Evolutionary conservation across 2,888 invertebrate genomes (phyloP), one percentile per base, ranked within the genome.

Genomic region (Agrenia bidenticulata): DNA sequence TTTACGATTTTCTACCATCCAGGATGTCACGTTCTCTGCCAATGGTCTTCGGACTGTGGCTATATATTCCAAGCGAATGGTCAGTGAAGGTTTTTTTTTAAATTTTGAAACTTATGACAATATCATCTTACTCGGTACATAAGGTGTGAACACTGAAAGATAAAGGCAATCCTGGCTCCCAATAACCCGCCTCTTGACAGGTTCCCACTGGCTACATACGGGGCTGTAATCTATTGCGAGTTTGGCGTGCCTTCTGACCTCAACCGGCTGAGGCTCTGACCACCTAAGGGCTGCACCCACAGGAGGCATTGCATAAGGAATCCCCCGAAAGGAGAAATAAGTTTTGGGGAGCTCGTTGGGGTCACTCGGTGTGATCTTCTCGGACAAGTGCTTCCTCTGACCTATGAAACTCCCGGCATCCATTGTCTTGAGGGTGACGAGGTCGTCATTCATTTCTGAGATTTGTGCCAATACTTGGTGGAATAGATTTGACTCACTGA

Each of bases 121-220:
- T 7, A 32, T 7, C 5, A 13, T 56, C 66, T 66, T 61, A 74
- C 74, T 58, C 58, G 73, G 74, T 45, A 76, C 65, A 63, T 72
- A 73, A 39, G 74, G 70, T 27, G 73, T 76, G 57, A 69, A 74
- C 7, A 76, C 61, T 37, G 72, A 72, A 0, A 74, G 39, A 61
- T 76, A 73, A 2, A 74, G 59, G 45, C 76, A 76, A 51, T 76
- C 76, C n/a, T 63, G 62, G 15, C 53, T 64, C 26, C 76, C 76
- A 27, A 74, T 61, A 1, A 70, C 69, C 39, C 61, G 61, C 49
- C 61, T 66, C 50, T 61, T 58, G n/a, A 21, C 60, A 1, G 63
- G 45, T 59, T 68, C 69, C 76, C 76, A 76, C 54, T 76, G 76
- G 49, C 66, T 67, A 61, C 76, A 76, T 21, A 67, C 53, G 1